These are phyloP conservation scores for Solenodon paradoxus DNA, from an alignment of 2,113 vertebrate genomes.

Conservation along the genomic window DNA sequence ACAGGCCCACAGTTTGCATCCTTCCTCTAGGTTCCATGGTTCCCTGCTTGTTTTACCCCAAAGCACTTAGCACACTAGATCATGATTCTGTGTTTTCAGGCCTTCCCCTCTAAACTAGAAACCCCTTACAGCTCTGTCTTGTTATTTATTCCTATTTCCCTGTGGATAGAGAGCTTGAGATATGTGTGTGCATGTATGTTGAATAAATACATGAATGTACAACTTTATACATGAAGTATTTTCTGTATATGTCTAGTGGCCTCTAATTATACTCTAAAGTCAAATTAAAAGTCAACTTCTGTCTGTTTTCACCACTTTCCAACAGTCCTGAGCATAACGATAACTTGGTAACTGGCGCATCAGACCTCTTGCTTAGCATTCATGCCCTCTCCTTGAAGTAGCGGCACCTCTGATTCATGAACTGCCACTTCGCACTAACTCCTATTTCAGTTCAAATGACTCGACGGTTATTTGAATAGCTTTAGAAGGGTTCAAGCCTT, in stretches of 20 bases:
- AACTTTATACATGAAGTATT: neutral
- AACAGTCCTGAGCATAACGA: neutral
- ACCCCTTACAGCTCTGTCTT: neutral
- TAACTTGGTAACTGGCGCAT: neutral
- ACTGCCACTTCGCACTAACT: constrained; percentile 57
- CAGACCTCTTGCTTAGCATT: neutral
- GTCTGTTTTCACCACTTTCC: neutral
- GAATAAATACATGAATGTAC: neutral
- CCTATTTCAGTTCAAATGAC: constrained; percentile 69
- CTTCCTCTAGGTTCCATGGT: neutral
- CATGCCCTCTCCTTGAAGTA: constrained; percentile 55
- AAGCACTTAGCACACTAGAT: neutral
- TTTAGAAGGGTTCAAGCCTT: constrained; percentile 55
- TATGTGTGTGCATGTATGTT: too few species aligned
- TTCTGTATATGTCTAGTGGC: neutral
- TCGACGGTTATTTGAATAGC: constrained; percentile 68
- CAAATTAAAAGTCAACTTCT: constrained; percentile 15
- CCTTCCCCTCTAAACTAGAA: neutral
- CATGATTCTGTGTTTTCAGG: neutral
- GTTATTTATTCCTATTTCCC: neutral
- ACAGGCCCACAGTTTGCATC: neutral
- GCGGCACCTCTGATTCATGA: constrained; percentile 61
- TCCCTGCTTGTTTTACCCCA: neutral
- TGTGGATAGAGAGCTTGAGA: too few species aligned
- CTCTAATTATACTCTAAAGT: neutral